Percentiles rank a stretch among this genome's conserved stretches.
Evolutionary conservation across 2,888 invertebrate genomes (phyloP).

Genomic region (Microdon myrmicae): DNA sequence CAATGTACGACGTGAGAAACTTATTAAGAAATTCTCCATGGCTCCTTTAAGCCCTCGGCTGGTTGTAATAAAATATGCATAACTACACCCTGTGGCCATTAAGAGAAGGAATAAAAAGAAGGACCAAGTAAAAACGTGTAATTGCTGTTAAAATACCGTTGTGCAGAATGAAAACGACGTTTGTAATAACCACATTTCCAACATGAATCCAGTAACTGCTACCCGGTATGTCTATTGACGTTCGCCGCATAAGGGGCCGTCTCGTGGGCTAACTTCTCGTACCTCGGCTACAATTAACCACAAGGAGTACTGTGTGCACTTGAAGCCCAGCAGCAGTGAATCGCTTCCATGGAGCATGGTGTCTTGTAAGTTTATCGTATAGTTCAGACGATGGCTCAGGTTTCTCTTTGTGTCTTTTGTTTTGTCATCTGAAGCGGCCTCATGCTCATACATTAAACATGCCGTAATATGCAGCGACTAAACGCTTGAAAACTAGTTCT

Average conservation of each 20-base stretch:
- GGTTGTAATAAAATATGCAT: slow-evolving; percentile 45
- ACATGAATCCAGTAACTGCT: slow-evolving; percentile 6
- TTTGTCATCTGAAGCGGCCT: background rate
- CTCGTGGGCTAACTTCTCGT: slow-evolving; percentile 4
- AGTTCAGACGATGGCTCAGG: slow-evolving; percentile 21
- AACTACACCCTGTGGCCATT: slow-evolving; percentile 44
- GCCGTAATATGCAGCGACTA: slow-evolving; percentile 13
- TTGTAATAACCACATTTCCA: slow-evolving; percentile 43
- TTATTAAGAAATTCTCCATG: slow-evolving; percentile 13
- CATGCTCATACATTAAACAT: slow-evolving; percentile 35
- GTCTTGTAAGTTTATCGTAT: slow-evolving; percentile 32
- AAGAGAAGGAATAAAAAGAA: slow-evolving; percentile 1
- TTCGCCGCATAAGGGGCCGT: slow-evolving; percentile 10
- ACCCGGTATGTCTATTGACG: background rate
- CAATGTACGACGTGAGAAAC: slow-evolving; percentile 4
- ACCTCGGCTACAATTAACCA: slow-evolving; percentile 35
- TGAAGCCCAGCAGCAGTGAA: slow-evolving; percentile 5
- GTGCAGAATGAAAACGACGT: slow-evolving; percentile 42
- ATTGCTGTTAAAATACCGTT: slow-evolving; percentile 51
- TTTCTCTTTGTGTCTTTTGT: slow-evolving; percentile 15
- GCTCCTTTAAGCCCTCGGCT: slow-evolving; percentile 12
- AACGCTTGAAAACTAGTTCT: slow-evolving; percentile 21
- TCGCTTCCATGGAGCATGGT: too few species aligned
- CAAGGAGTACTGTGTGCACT: slow-evolving; percentile 29
- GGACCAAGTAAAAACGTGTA: slow-evolving; percentile 26